Base-by-base conservation (phyloP, 2,113 vertebrate genomes). In the Neodon shergylaensis region DNA sequence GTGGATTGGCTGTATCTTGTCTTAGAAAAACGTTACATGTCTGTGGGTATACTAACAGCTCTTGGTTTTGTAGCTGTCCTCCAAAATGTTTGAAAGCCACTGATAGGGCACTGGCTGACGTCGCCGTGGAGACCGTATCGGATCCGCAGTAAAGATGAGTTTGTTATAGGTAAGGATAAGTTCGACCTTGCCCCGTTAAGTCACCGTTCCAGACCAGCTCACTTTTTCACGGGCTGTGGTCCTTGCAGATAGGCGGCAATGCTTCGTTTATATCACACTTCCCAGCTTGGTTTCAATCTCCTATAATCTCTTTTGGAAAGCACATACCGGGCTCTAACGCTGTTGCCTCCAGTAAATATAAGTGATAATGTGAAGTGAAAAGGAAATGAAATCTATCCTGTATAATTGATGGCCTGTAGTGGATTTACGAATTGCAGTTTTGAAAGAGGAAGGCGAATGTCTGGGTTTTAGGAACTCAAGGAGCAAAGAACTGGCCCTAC, bases 381-480 rank as follows among this genome's bases (percentile, higher is more conserved):
- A 58, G 47, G 70, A 61, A 61, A 54, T 76, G 63, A 74, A 63
- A 44, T 47, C 49, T 44, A 33, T 47, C 90, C 77, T 90, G 21
- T 54, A 65, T 77, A 85, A 93, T 17, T 88, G 85, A 85, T 72
- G 24, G 92, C 52, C 92, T 94, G 58, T 44, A 81, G 31, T 84
- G 9, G 91, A 87, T 91, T 91, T 94, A 61, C 33, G 76, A 94
- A 76, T 89, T 81, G 31, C 24, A 33, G 21, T 82, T 90, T 87
- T 83, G 61, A 49, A 90, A 85, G 76, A 87, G 3, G 49, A 63
- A 96, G 63, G 31, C 68, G 82, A 39, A 84, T 88, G 73, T 89
- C 76, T 83, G 52, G 49, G 88, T 44, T 88, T 92, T 76, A 90
- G 78, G 93, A 96, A 94, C 26, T 33, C 44, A n/a, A 90, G 42